A percentile compares a stretch with the other conserved stretches of the same genome.
These are phyloP conservation scores for Nemotelus nigrinus DNA, from an alignment of 2,888 invertebrate species.

Conservation along the genomic window DNA sequence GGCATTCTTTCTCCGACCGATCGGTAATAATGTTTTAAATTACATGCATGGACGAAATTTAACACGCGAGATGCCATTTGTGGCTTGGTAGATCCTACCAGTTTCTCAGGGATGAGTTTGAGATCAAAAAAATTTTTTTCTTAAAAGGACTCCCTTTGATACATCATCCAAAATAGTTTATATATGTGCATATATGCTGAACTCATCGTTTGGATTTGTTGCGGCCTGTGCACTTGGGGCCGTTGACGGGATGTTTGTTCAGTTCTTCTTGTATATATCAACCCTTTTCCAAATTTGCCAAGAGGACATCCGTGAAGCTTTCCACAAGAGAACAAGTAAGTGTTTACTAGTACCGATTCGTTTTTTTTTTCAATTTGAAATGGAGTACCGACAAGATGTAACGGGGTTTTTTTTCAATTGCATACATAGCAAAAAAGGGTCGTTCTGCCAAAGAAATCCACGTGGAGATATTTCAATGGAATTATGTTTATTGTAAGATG, in stretches of 20 bases:
- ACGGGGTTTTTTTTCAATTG: no score
- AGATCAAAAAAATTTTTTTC: no score
- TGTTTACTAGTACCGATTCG: neutral
- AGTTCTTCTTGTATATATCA: constrained; percentile 59
- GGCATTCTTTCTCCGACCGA: constrained; percentile 57
- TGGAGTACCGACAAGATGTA: neutral
- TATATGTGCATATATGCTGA: constrained; percentile 57
- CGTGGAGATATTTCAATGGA: no score
- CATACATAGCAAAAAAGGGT: no score
- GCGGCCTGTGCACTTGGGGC: constrained; percentile 60
- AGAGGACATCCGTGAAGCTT: constrained; percentile 54
- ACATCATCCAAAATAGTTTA: constrained; percentile 55
- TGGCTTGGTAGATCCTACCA: constrained; percentile 55
- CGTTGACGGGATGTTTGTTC: constrained; percentile 61
- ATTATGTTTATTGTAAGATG: no score
- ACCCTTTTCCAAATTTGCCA: constrained; percentile 59
- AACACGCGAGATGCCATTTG: constrained; percentile 57
- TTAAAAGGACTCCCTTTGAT: constrained; percentile 55
- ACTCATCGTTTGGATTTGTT: constrained; percentile 58
- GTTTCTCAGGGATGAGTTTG: no score
- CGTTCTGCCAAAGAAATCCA: no score
- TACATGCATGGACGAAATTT: constrained; percentile 53
- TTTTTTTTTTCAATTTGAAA: no score
- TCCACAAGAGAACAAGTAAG: neutral
- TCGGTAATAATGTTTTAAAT: constrained; percentile 55